Conservation (phyloP, 2,888 invertebrate genomes). For the Synergus japonicus region DNA sequence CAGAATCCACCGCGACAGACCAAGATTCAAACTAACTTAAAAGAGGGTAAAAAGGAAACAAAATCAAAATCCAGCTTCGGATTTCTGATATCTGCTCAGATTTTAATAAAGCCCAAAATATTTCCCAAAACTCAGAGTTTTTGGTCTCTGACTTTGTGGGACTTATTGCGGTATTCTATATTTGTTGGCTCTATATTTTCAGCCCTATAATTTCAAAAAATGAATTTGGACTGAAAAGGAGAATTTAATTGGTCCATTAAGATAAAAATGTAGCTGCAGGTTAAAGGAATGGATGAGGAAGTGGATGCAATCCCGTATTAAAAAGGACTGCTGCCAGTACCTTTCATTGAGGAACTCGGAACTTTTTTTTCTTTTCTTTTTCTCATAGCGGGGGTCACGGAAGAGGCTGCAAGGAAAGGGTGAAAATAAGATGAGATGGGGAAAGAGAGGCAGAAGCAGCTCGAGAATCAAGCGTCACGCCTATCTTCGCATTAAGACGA, state of each 20-base stretch:
- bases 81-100: background rate
- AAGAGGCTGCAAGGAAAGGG: background rate
- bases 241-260: background rate
- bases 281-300: background rate
- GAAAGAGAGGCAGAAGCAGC: slow-evolving; percentile 32
- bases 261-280: background rate
- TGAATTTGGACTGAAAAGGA: background rate
- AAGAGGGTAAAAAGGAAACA: background rate
- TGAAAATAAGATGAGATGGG: slow-evolving; percentile 4
- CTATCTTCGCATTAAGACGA: slow-evolving; percentile 67
- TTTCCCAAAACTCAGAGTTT: too few relatives aligned
- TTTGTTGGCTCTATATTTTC: too few relatives aligned
- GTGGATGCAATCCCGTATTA: background rate
- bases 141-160: too few relatives aligned
- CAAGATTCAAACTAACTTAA: background rate
- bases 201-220: background rate
- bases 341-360: slow-evolving; percentile 6
- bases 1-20: background rate
- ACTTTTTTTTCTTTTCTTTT: background rate
- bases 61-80: background rate
- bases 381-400: background rate
- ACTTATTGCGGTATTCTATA: too few relatives aligned
- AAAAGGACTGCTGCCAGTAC: background rate
- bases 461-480: slow-evolving; percentile 62
- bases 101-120: background rate